phyloP scores from a whole-genome alignment of 2,888 invertebrate genomes.

The Drosophila flavopinicola region DNA sequence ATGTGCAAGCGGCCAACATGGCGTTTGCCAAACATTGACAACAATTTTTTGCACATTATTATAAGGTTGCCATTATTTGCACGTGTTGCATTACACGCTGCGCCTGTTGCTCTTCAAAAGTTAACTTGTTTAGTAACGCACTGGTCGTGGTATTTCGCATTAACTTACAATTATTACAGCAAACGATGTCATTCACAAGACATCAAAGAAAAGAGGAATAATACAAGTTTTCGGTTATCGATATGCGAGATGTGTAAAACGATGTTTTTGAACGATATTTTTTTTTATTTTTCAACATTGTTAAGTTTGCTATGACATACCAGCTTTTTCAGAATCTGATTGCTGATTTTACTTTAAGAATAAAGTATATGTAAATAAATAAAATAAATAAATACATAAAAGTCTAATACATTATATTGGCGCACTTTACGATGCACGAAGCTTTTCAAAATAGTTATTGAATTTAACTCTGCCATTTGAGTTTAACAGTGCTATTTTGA shows the following conservation, averaged over 20 bases:
- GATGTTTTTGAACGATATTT: conserved; percentile 22
- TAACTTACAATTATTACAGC: conserved; percentile 77
- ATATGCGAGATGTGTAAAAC: conserved; percentile 25
- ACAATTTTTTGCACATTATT: conserved; percentile 8
- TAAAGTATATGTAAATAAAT: background rate
- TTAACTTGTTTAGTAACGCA: background rate
- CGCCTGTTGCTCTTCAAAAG: background rate
- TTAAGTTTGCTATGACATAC: no score
- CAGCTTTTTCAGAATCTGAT: no score
- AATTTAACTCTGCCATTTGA: no score
- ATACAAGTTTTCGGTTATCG: conserved; percentile 32
- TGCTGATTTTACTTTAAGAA: no score
- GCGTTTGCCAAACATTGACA: conserved; percentile 62
- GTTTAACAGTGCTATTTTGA: no score
- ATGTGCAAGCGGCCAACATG: conserved; percentile 82
- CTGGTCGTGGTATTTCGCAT: conserved; percentile 23
- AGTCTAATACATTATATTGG: no score
- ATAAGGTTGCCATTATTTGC: background rate
- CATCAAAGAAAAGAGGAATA: conserved; percentile 68
- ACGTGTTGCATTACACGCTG: background rate
- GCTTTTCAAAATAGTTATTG: no score
- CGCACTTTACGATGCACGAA: no score
- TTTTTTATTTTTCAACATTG: conserved; percentile 20
- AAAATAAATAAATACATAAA: no score
- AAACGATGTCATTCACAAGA: conserved; percentile 68